These are phyloP conservation scores for Diplolepis rosae DNA, from an alignment of 2,888 invertebrate genomes.

Conservation along the genomic window DNA sequence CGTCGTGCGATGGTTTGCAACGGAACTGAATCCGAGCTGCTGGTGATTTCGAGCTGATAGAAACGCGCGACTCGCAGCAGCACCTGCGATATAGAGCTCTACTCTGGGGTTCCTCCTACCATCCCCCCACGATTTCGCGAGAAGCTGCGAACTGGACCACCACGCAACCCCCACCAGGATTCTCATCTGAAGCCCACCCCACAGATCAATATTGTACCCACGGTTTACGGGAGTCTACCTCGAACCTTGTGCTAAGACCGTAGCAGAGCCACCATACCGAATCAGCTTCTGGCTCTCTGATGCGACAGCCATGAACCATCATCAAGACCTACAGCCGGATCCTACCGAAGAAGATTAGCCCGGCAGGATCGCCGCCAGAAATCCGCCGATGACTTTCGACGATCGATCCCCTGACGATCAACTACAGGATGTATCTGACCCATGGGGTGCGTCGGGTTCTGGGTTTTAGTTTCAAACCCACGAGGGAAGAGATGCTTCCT, in stretches of 20 bases:
- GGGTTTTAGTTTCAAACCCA: constrained; percentile 4
- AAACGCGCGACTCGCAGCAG: constrained; percentile 61
- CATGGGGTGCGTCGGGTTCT: constrained; percentile 6
- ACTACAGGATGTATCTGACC: background rate
- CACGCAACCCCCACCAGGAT: constrained; percentile 63
- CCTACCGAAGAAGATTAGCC: background rate
- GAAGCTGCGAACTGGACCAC: constrained; percentile 72
- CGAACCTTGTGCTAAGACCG: constrained; percentile 52
- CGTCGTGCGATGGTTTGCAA: constrained; percentile 53
- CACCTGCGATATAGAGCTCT: constrained; percentile 62
- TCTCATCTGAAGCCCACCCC: constrained; percentile 62
- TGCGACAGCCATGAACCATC: constrained; percentile 45
- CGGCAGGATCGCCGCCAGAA: background rate
- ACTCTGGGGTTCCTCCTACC: constrained; percentile 52
- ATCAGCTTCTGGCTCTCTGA: background rate
- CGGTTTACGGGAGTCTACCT: constrained; percentile 60
- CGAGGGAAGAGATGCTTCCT: background rate
- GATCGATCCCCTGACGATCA: background rate
- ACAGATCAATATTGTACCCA: constrained; percentile 73
- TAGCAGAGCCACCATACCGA: constrained; percentile 37
- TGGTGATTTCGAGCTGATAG: constrained; percentile 34
- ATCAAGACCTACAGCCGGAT: background rate
- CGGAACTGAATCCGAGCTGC: constrained; percentile 49
- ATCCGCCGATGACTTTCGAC: background rate
- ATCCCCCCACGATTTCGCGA: constrained; percentile 63